Percentiles rank a stretch among this genome's conserved stretches.
phyloP scores from a whole-genome alignment of 2,113 vertebrate species.

The Strix uralensis region DNA sequence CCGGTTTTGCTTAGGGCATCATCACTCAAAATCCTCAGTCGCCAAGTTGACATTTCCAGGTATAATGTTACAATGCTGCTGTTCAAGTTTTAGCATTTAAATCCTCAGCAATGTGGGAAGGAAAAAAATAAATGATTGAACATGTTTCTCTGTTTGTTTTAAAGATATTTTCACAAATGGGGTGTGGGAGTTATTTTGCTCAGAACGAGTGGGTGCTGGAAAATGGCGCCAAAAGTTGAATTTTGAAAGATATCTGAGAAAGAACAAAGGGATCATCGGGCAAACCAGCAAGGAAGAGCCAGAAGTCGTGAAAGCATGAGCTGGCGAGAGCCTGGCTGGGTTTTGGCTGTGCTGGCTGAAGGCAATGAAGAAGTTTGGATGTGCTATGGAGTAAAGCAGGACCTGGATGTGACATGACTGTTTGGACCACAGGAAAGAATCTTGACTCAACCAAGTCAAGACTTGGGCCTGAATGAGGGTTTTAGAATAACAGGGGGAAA shows the following conservation, averaged over 20 bases:
- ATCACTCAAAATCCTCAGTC: background rate
- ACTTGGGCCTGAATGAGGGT: background rate
- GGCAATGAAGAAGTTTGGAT: background rate
- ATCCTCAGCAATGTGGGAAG: background rate
- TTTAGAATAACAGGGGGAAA: background rate
- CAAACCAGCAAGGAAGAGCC: background rate
- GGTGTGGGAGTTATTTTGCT: slow-evolving; percentile 14
- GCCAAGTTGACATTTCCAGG: background rate
- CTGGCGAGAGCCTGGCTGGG: background rate
- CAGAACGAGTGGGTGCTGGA: background rate
- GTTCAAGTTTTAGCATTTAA: background rate
- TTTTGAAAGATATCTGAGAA: background rate
- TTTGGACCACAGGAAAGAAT: background rate
- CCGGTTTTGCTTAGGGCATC: background rate
- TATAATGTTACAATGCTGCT: background rate
- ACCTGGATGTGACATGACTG: background rate
- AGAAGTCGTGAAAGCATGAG: background rate
- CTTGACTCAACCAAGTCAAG: background rate
- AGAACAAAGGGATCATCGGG: background rate
- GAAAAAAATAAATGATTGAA: background rate
- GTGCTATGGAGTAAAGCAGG: background rate
- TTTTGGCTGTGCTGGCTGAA: background rate
- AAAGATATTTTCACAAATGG: slow-evolving; percentile 8
- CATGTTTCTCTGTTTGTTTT: background rate
- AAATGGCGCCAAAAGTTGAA: background rate